A percentile compares a stretch with the other conserved stretches of the same genome.
Conservation (phyloP, 2,113 vertebrate genomes). For the Brachypodius melanocephalos region DNA sequence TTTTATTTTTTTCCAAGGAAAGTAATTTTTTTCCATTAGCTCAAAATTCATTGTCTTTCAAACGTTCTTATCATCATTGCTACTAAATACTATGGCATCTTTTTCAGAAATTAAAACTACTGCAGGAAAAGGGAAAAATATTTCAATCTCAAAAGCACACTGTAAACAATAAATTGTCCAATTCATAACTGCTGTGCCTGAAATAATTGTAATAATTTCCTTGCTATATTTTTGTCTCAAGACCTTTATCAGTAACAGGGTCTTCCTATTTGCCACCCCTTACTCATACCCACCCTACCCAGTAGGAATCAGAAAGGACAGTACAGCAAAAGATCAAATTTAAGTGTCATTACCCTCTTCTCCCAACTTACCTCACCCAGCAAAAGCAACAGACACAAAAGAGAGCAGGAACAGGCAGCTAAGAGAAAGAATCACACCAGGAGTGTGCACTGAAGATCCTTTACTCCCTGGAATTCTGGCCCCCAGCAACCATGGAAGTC, state of each 20-base stretch:
- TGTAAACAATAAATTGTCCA: neutral
- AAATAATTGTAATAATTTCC: neutral
- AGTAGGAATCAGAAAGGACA: neutral
- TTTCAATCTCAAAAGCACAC: neutral
- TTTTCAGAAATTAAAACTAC: constrained; percentile 52
- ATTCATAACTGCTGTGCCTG: neutral
- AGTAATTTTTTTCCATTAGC: neutral
- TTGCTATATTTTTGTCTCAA: neutral
- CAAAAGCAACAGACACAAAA: neutral
- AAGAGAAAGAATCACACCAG: neutral
- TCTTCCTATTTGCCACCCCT: neutral
- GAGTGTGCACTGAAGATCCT: neutral
- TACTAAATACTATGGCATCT: neutral
- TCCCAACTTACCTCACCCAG: neutral
- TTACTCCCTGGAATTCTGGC: neutral
- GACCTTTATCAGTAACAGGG: neutral
- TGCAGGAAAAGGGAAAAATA: constrained; percentile 14
- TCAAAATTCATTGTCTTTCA: neutral
- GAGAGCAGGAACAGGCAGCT: neutral
- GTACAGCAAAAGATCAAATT: neutral
- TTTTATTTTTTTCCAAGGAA: constrained; percentile 16
- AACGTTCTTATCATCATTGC: neutral
- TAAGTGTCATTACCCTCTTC: neutral
- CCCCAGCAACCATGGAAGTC: neutral
- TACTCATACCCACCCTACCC: neutral